These are phyloP conservation scores for Xylota sylvarum DNA, from an alignment of 2,888 invertebrate genomes.

Conservation along the genomic window DNA sequence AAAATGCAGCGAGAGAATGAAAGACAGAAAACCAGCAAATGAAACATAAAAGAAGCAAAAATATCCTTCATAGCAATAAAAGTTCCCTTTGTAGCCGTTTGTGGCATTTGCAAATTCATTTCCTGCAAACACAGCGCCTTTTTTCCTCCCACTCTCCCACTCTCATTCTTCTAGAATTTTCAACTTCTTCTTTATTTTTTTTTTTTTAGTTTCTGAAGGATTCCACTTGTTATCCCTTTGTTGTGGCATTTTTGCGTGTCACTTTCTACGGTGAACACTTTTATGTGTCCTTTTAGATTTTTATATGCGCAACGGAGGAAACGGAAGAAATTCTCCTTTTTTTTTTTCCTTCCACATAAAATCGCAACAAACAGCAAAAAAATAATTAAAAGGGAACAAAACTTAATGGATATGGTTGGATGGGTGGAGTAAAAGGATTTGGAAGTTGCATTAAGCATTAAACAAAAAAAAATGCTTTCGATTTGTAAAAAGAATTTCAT, in stretches of 20 bases:
- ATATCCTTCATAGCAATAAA: slow-evolving; percentile 69
- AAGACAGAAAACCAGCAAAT: slow-evolving; percentile 27
- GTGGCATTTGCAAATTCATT: slow-evolving; percentile 76
- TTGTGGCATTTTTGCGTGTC: slow-evolving; percentile 76
- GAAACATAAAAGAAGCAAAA: slow-evolving; percentile 40
- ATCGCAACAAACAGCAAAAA: slow-evolving; percentile 24
- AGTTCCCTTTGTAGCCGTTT: slow-evolving; percentile 73
- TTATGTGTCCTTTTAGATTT: slow-evolving; percentile 56
- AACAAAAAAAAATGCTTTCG: slow-evolving; percentile 7
- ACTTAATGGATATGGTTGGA: slow-evolving; percentile 65
- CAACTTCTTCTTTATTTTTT: slow-evolving; percentile 45
- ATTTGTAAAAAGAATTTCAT: slow-evolving; percentile 11
- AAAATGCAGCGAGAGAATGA: slow-evolving; percentile 7
- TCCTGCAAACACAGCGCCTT: slow-evolving; percentile 70
- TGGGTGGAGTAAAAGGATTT: slow-evolving; percentile 69
- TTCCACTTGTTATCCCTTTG: slow-evolving; percentile 77
- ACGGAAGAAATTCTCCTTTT: slow-evolving; percentile 56
- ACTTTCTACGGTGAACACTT: slow-evolving; percentile 56
- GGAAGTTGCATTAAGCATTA: slow-evolving; percentile 43
- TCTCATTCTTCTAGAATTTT: slow-evolving; percentile 12
- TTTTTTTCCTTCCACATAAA: neutral
- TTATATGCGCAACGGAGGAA: slow-evolving; percentile 64
- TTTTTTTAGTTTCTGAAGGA: slow-evolving; percentile 74
- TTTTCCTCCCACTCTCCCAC: neutral
- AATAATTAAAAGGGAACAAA: slow-evolving; percentile 74